These are phyloP conservation scores for Paralichthys olivaceus DNA, from an alignment of 2,113 vertebrate genomes.

Conservation along the genomic window DNA sequence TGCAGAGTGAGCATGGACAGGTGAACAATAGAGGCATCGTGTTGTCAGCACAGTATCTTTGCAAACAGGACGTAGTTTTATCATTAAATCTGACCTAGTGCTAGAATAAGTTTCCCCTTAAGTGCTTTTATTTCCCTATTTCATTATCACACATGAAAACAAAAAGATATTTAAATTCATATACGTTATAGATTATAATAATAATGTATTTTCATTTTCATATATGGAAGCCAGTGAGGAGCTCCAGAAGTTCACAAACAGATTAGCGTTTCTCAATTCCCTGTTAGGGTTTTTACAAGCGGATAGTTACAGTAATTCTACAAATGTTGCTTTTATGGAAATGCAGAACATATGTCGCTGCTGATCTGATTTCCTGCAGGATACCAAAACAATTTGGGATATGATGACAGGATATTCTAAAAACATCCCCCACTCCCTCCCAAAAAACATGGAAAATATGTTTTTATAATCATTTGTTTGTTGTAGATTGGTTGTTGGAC, in stretches of 20 bases:
- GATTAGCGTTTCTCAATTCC: conserved; percentile 56
- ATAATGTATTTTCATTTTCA: conserved; percentile 14
- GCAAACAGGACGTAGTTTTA: not conserved
- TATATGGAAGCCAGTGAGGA: conserved; percentile 13
- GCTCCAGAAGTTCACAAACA: conserved; percentile 52
- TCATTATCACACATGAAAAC: not conserved
- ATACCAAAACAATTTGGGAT: conserved; percentile 79
- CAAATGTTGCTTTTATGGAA: conserved; percentile 77
- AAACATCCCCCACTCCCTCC: not conserved
- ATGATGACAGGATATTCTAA: conserved; percentile 63
- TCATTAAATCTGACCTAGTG: not conserved
- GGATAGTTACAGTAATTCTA: conserved; percentile 69
- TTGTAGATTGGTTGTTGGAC: conserved; percentile 33
- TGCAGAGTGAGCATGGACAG: not conserved
- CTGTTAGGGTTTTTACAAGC: conserved; percentile 51
- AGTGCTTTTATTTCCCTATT: not conserved
- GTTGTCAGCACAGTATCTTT: not conserved
- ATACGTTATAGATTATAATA: not conserved
- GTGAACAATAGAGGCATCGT: conserved; percentile 32
- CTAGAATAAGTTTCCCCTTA: not conserved
- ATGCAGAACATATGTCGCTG: conserved; percentile 76
- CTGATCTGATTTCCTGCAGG: conserved; percentile 75
- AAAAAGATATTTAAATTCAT: not conserved
- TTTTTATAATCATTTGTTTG: conserved; percentile 58
- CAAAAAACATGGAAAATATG: conserved; percentile 53